Base-by-base conservation (phyloP, 2,888 invertebrate genomes). In the Eilema sororculum region DNA sequence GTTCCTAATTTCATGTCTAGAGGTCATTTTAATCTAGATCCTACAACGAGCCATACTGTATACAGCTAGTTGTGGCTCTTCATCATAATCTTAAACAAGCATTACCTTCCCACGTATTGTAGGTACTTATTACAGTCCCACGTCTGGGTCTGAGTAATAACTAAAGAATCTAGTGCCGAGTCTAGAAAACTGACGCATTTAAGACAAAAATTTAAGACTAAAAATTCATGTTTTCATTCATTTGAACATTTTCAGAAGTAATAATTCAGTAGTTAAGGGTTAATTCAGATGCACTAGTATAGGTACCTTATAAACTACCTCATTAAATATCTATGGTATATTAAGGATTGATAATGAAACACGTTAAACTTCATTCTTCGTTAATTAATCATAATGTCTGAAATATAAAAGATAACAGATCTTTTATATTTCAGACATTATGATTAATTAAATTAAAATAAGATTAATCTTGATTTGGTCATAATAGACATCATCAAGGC, bases 21-120 rank as follows among this genome's bases (percentile, higher is more conserved):
- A 56, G 62, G 56, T 68, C 59, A 58, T 59, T 66, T 68, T 22
- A 65, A 65, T 65, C 57, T 33, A 65, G 20, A 4, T 58, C 16
- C 52, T 52, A 8, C 41, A 62, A 52, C 20, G 28, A 63, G 25
- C 46, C 8, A 52, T 10, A 16, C n/a, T 64, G 46, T 6, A 2
- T 30, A 64, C 20, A 12, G 20, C n/a, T 28, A 52, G n/a, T 30
- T 64, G 46, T 28, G 20, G 10, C 25, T 52, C 25, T 52, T 28
- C 24, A 13, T 64, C 64, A 52, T 52, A 22, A 52, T 10, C 25
- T 64, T 12, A 64, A 64, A 52, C 46, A 64, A 13, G 10, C 28
- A 28, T 62, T 8, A 24, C 57, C 64, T n/a, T n/a, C 52, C 64
- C 52, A 64, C 64, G 13, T 58, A 58, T 24, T 58, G 22, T n/a